phyloP scores from a whole-genome alignment of 2,888 invertebrate species.

The Schizotus pectinicornis region DNA sequence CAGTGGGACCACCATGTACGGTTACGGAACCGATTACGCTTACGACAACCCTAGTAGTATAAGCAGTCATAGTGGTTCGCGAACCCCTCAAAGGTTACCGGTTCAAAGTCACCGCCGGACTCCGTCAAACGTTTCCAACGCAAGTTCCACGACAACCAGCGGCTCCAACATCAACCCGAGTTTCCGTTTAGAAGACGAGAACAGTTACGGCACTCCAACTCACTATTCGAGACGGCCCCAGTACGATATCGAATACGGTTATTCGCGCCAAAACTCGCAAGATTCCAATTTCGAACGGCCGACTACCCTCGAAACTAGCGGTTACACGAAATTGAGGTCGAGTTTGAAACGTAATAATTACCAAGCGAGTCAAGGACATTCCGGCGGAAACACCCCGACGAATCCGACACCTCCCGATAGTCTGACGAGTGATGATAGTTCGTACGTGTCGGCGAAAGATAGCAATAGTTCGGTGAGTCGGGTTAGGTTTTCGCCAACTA shows the following conservation, averaged over 20 bases:
- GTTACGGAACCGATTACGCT: conserved; percentile 60
- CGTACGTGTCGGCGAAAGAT: conserved; percentile 86
- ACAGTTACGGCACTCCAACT: conserved; percentile 57
- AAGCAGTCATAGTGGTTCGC: conserved; percentile 56
- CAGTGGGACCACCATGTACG: conserved; percentile 54
- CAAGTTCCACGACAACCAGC: conserved; percentile 64
- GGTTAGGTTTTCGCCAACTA: conserved; percentile 80
- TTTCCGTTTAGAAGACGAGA: conserved; percentile 68
- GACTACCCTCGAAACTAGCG: conserved; percentile 68
- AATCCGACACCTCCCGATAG: conserved; percentile 88
- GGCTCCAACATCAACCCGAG: conserved; percentile 68
- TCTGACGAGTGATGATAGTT: conserved; percentile 84
- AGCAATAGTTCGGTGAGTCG: conserved; percentile 74
- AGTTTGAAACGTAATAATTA: conserved; percentile 78
- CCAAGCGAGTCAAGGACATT: conserved; percentile 57
- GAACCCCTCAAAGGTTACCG: conserved; percentile 58
- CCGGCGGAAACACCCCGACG: conserved; percentile 75
- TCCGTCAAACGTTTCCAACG: conserved; percentile 76
- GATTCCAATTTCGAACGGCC: conserved; percentile 65
- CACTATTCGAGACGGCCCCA: conserved; percentile 58
- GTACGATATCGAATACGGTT: conserved; percentile 53
- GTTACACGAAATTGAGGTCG: conserved; percentile 73
- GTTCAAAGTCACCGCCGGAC: conserved; percentile 73
- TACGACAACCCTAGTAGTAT: conserved; percentile 66
- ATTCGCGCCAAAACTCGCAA: conserved; percentile 60